Conservation (phyloP, 1,140 invertebrate genomes). For the Zaprionus davidi region DNA sequence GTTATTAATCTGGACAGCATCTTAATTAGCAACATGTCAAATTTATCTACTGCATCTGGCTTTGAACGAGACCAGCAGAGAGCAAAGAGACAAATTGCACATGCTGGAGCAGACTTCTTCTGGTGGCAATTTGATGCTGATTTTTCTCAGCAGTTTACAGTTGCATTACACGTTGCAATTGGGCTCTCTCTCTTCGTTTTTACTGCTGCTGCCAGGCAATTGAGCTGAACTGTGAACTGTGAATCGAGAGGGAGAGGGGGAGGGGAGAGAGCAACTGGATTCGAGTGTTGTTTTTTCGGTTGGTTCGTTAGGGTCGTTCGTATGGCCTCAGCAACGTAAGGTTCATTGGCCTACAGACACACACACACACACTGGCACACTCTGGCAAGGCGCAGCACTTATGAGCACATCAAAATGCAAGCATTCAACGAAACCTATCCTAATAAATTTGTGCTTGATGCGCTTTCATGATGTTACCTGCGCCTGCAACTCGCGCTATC, state of each 20-base stretch:
- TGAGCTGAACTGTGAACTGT: constrained; percentile 66
- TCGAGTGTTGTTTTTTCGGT: constrained; percentile 6
- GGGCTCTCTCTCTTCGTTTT: background rate
- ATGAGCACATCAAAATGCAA: constrained; percentile 76
- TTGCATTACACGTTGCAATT: constrained; percentile 29
- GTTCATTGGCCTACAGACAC: constrained; percentile 67
- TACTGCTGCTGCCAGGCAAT: constrained; percentile 25
- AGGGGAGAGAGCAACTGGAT: background rate
- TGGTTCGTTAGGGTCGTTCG: constrained; percentile 25
- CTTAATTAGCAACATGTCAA: constrained; percentile 73
- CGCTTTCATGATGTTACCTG: constrained; percentile 81
- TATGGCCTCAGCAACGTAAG: constrained; percentile 16
- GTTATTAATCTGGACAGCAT: constrained; percentile 66
- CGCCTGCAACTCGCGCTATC: constrained; percentile 21
- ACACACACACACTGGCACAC: background rate
- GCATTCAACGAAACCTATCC: constrained; percentile 81
- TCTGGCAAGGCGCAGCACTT: constrained; percentile 12
- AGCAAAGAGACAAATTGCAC: constrained; percentile 49
- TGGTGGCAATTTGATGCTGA: constrained; percentile 6
- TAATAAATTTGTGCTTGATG: constrained; percentile 82
- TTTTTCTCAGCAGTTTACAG: constrained; percentile 11
- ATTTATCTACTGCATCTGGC: constrained; percentile 56
- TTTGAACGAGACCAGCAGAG: too few relatives aligned
- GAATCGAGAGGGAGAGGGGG: constrained; percentile 16
- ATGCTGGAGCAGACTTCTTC: background rate